Evolutionary conservation across 2,888 invertebrate genomes (phyloP).

Genomic region (Acleris emargana): DNA sequence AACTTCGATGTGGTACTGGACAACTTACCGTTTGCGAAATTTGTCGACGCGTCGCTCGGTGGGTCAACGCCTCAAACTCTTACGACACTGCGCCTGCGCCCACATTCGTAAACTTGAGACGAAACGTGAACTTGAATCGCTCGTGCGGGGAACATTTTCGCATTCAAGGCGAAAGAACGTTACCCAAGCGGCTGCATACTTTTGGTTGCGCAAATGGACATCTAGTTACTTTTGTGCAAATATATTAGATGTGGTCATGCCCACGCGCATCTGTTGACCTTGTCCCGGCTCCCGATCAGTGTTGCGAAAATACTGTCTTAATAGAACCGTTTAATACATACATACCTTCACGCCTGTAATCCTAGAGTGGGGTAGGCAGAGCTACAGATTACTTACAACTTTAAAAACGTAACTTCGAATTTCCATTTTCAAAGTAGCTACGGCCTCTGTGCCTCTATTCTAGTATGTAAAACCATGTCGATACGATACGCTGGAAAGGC

Average conservation of each 20-base stretch:
- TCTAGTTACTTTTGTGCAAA: conserved; percentile 37
- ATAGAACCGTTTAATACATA: neutral
- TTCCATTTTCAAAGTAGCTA: no score
- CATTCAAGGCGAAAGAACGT: conserved; percentile 30
- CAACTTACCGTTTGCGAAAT: neutral
- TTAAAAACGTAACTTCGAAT: no score
- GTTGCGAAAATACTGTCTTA: conserved; percentile 5
- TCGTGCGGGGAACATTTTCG: conserved; percentile 31
- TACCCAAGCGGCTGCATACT: conserved; percentile 25
- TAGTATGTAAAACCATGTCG: no score
- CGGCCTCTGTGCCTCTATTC: no score
- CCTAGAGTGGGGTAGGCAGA: no score
- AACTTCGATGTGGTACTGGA: neutral
- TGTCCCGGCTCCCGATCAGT: conserved; percentile 27
- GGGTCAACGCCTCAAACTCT: conserved; percentile 31
- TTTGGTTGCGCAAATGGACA: conserved; percentile 24
- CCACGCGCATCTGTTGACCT: conserved; percentile 31
- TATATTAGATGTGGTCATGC: conserved; percentile 29
- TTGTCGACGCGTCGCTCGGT: neutral
- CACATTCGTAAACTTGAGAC: conserved; percentile 32
- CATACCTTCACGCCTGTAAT: no score
- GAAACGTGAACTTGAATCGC: conserved; percentile 43
- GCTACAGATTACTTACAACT: no score
- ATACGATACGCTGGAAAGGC: no score
- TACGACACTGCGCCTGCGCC: conserved; percentile 23